Evolutionary conservation across 2,888 invertebrate species (phyloP), one percentile per base, ranked within the genome.

Genomic region (Leptogaster cylindrica): DNA sequence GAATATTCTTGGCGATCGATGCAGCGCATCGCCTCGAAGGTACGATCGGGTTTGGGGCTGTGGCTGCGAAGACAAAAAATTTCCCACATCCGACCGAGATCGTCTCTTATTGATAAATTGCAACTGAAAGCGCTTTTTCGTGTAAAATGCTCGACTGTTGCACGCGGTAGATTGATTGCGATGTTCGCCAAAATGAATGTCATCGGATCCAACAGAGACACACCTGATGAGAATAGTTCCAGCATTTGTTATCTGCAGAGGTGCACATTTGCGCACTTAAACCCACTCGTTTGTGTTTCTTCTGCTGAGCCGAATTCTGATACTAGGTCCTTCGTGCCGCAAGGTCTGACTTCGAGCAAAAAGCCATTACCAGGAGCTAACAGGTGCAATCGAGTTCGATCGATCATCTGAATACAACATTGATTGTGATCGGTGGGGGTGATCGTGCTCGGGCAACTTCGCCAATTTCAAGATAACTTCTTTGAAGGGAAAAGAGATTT

Each of bases 301-400:
- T n/a, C n/a, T n/a, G n/a, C n/a, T n/a, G n/a, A n/a, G n/a, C n/a
- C n/a, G n/a, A n/a, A n/a, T n/a, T n/a, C n/a, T n/a, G n/a, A n/a
- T n/a, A n/a, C n/a, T n/a, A n/a, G n/a, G n/a, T n/a, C n/a, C n/a
- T n/a, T n/a, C n/a, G n/a, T n/a, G n/a, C n/a, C n/a, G n/a, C n/a
- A n/a, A n/a, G n/a, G n/a, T n/a, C n/a, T n/a, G n/a, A n/a, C n/a
- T n/a, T n/a, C n/a, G n/a, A n/a, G n/a, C n/a, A n/a, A 23, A 36
- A 23, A 12, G 10, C 31, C 36, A 36, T 78, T 78, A 78, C 76
- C 79, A 79, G 79, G 78, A 79, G 79, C 79, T 78, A 79, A 79
- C 79, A 79, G 80, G 79, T 79, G 80, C 79, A 78, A 78, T 77
- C 73, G 70, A 74, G 74, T 74, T 75, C 76, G 78, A 79, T 79